Percentiles rank a stretch among this genome's conserved stretches.
Conservation (phyloP, 2,888 invertebrate species). For the Thalpophila matura region DNA sequence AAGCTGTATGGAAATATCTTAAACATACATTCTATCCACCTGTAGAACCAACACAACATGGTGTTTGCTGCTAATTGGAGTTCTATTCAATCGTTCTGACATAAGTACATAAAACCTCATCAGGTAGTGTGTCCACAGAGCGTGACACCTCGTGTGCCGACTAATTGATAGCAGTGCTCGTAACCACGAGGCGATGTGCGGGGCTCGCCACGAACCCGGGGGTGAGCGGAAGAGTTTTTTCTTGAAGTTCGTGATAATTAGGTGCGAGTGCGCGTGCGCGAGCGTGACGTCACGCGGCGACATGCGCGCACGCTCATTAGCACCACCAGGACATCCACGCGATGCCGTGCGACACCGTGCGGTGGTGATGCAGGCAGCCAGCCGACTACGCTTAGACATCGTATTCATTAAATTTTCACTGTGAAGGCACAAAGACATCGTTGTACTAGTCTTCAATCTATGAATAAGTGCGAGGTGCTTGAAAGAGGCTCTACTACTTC, state of each 20-base stretch:
- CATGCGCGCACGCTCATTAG: conserved; percentile 56
- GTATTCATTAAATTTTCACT: conserved; percentile 22
- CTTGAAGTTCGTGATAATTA: conserved; percentile 66
- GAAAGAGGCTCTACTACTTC: no score
- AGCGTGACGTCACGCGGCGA: conserved; percentile 42
- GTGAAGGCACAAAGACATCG: neutral
- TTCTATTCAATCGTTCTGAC: neutral
- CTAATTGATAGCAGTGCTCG: neutral
- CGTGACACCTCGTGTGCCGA: neutral
- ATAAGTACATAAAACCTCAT: neutral
- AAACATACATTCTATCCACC: no score
- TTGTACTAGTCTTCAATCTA: neutral
- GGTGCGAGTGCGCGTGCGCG: conserved; percentile 47
- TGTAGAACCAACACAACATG: neutral
- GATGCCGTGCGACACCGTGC: neutral
- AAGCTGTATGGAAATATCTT: no score
- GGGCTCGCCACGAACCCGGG: neutral
- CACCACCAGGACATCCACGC: conserved; percentile 15
- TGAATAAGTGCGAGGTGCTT: no score
- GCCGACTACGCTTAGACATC: conserved; percentile 11
- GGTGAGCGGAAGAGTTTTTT: conserved; percentile 35
- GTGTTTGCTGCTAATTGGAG: neutral
- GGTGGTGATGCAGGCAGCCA: neutral
- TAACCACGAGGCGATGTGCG: neutral
- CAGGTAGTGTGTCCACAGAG: neutral